These are phyloP conservation scores for Pandemis cinnamomeana DNA, from an alignment of 2,888 invertebrate genomes.

Conservation along the genomic window DNA sequence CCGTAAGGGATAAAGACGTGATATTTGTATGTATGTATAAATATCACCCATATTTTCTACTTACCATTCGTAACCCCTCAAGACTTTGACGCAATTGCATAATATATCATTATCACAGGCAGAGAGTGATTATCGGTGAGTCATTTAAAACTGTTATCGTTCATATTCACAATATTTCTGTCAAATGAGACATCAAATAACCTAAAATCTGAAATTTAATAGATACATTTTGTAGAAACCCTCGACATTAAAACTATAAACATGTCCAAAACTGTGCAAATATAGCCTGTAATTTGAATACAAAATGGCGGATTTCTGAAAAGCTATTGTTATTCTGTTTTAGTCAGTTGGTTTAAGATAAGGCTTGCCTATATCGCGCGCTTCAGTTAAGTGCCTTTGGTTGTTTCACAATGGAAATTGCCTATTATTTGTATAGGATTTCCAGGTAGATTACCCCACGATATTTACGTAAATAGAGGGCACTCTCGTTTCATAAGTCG, in stretches of 20 bases:
- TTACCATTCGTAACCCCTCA: no score
- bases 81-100: no score
- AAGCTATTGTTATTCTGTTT: conserved; percentile 31
- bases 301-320: conserved; percentile 36
- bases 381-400: conserved; percentile 53
- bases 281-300: conserved; percentile 21
- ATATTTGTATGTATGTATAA: no score
- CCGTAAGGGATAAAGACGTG: no score
- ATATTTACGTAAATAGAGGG: not conserved
- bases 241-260: conserved; percentile 4
- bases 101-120: no score
- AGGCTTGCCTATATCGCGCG: conserved; percentile 29
- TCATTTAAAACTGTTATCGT: no score
- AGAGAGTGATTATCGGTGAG: no score
- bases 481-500: not conserved
- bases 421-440: conserved; percentile 37
- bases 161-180: not conserved
- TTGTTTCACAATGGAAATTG: conserved; percentile 46
- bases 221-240: not conserved
- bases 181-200: not conserved
- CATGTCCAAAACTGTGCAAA: conserved; percentile 8
- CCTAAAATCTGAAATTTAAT: not conserved
- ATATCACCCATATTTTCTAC: no score
- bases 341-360: conserved; percentile 36
- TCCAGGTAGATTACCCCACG: conserved; percentile 32